phyloP scores from a whole-genome alignment of 2,888 invertebrate genomes.

The Fissipunctia ypsillon region DNA sequence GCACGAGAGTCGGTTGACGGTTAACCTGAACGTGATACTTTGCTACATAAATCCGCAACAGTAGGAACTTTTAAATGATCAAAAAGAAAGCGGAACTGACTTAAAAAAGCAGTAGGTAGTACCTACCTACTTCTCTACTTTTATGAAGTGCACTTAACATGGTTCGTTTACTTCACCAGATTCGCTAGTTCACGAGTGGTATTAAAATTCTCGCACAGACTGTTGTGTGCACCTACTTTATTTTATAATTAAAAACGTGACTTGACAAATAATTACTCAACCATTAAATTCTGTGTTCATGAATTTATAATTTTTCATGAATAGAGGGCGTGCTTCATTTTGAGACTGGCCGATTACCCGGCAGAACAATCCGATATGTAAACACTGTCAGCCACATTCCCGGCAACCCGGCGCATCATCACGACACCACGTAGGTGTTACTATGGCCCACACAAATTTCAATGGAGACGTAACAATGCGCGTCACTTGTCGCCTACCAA shows the following conservation, averaged over 20 bases:
- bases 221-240: slow-evolving; percentile 11
- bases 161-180: slow-evolving; percentile 1
- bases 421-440: slow-evolving; percentile 82
- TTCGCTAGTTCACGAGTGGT: slow-evolving; percentile 10
- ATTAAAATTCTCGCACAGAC: slow-evolving; percentile 17
- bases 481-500: slow-evolving; percentile 88
- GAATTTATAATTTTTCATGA: slow-evolving; percentile 72
- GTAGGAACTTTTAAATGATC: not conserved
- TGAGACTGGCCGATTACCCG: slow-evolving; percentile 81
- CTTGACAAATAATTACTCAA: slow-evolving; percentile 58
- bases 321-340: slow-evolving; percentile 85
- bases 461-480: slow-evolving; percentile 82
- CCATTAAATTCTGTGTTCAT: slow-evolving; percentile 53
- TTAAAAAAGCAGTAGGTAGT: not conserved
- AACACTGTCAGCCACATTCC: slow-evolving; percentile 82
- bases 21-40: not conserved
- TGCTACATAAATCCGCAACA: not conserved
- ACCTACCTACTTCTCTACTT: not conserved
- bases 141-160: not conserved
- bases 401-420: slow-evolving; percentile 68
- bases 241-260: slow-evolving; percentile 73
- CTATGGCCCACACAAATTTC: slow-evolving; percentile 88
- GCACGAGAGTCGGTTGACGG: not conserved
- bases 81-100: too few relatives aligned
- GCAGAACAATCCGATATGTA: slow-evolving; percentile 83